Percentiles rank a stretch among this genome's conserved stretches.
Conservation (phyloP, 2,797 vertebrate species). For the Urophycis tenuis region DNA sequence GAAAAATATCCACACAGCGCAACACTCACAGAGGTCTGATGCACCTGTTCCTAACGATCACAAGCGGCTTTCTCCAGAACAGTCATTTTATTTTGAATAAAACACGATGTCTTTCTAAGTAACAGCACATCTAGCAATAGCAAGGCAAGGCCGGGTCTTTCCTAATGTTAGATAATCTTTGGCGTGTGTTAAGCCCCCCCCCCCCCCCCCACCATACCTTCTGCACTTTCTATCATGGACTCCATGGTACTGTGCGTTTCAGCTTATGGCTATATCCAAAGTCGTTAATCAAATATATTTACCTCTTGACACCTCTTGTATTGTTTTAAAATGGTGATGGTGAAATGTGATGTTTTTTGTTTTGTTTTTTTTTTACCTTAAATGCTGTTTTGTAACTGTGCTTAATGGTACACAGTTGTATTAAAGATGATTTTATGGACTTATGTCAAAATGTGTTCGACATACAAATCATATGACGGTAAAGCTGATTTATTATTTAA, state of each 20-base stretch:
- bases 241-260: constrained; percentile 45
- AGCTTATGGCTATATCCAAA: constrained; percentile 17
- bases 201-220: constrained; percentile 45
- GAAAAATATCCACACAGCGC: too few species aligned
- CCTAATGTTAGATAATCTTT: constrained; percentile 21
- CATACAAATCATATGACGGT: constrained; percentile 27
- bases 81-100: too few species aligned
- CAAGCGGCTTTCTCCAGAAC: too few species aligned
- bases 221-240: constrained; percentile 48
- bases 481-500: constrained; percentile 19
- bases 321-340: constrained; percentile 28
- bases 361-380: too few species aligned
- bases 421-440: constrained; percentile 30
- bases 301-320: constrained; percentile 36
- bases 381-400: constrained; percentile 1
- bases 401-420: constrained; percentile 54
- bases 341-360: constrained; percentile 20
- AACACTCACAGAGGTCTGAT: too few species aligned
- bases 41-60: too few species aligned
- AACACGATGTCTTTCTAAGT: not conserved
- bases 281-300: constrained; percentile 47
- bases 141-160: not conserved
- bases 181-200: constrained; percentile 50
- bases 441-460: constrained; percentile 16
- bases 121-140: not conserved